Percentiles rank a stretch among this genome's conserved stretches.
Evolutionary conservation across 1,140 invertebrate genomes (phyloP).

Genomic region (Diabrotica virgifera): DNA sequence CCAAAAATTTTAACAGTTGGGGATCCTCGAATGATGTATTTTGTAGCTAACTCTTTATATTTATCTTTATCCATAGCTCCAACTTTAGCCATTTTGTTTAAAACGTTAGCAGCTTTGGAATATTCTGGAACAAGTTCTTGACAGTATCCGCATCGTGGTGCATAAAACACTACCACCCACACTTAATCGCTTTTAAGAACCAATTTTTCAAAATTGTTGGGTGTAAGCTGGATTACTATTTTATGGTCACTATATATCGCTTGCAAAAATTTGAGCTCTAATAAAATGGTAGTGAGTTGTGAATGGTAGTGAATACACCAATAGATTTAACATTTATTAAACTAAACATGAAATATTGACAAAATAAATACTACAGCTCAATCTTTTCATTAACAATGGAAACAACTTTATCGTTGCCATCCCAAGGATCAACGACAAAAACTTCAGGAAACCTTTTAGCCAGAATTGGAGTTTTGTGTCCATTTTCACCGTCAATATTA

Average conservation of each 20-base stretch:
- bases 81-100: slow-evolving; percentile 89
- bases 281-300: too few species aligned
- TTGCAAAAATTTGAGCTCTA: not conserved
- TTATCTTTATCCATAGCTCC: slow-evolving; percentile 88
- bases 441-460: not conserved
- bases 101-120: slow-evolving; percentile 76
- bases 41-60: slow-evolving; percentile 72
- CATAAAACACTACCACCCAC: slow-evolving; percentile 87
- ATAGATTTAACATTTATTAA: too few species aligned
- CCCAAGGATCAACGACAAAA: not conserved
- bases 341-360: too few species aligned
- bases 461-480: not conserved
- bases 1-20: slow-evolving; percentile 97
- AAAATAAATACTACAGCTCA: slow-evolving; percentile 3
- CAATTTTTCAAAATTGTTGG: slow-evolving; percentile 59
- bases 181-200: slow-evolving; percentile 80
- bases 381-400: not conserved
- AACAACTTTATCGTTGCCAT: not conserved
- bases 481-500: not conserved
- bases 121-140: slow-evolving; percentile 64
- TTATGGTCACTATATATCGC: not conserved
- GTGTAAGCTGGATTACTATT: slow-evolving; percentile 83
- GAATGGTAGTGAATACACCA: too few species aligned
- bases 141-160: slow-evolving; percentile 1
- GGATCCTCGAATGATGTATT: slow-evolving; percentile 84